These are phyloP conservation scores for Kradibia gibbosae DNA, from an alignment of 1,140 invertebrate genomes.

Conservation along the genomic window DNA sequence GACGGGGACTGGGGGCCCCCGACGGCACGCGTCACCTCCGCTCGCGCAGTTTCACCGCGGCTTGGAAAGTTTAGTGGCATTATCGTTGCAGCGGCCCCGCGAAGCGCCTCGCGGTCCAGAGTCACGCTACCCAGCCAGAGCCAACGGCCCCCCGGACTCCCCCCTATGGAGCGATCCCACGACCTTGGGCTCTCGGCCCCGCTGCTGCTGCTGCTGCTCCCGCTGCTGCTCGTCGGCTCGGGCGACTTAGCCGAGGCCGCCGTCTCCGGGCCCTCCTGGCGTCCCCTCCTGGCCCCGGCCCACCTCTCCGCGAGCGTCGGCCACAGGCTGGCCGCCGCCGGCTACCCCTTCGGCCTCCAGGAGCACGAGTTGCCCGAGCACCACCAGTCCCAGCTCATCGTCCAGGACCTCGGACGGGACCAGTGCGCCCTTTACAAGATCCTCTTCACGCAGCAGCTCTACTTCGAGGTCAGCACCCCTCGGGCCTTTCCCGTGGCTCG, in stretches of 20 bases:
- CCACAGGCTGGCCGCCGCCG: constrained; percentile 52
- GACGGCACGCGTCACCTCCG: background rate
- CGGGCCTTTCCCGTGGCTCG: background rate
- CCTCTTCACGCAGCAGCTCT: constrained; percentile 78
- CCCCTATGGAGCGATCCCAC: background rate
- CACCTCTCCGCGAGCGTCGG: constrained; percentile 56
- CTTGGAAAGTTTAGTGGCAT: constrained; percentile 3
- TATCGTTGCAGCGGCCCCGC: background rate
- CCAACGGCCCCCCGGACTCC: background rate
- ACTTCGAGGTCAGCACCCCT: constrained; percentile 73
- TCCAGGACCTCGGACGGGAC: constrained; percentile 62
- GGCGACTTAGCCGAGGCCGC: background rate
- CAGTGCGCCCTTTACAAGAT: constrained; percentile 80
- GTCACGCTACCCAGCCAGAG: background rate
- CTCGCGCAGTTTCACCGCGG: background rate
- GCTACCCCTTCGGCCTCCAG: constrained; percentile 52
- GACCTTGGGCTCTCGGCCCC: background rate
- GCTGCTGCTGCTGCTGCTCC: background rate
- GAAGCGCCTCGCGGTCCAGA: background rate
- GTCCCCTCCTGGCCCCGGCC: constrained; percentile 57
- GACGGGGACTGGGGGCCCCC: background rate
- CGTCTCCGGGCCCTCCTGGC: constrained; percentile 53
- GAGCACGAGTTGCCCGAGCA: constrained; percentile 49
- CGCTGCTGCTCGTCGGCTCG: background rate
- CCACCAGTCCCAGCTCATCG: constrained; percentile 50